phyloP scores from a whole-genome alignment of 1,140 invertebrate genomes.

The Meloidogyne floridensis region DNA sequence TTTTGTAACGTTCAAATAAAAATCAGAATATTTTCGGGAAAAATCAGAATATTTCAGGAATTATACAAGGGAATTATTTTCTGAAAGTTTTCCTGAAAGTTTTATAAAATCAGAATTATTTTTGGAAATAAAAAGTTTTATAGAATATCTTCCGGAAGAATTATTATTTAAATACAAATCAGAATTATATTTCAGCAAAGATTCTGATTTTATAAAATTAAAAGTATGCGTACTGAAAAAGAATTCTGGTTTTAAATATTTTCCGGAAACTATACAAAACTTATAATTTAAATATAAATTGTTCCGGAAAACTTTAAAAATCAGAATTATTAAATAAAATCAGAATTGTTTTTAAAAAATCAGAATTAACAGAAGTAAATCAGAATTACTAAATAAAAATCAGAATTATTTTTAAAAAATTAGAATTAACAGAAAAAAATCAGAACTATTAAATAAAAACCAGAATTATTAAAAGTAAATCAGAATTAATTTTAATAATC shows the following conservation, averaged over 20 bases:
- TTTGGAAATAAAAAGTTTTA: neutral
- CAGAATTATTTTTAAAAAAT: too few species aligned
- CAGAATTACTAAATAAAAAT: too few species aligned
- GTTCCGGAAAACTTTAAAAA: neutral
- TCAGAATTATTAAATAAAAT: neutral
- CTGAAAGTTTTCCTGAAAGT: neutral
- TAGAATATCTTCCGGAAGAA: slow-evolving; percentile 13
- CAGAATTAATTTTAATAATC: too few species aligned
- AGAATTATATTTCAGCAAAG: neutral
- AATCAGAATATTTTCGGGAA: slow-evolving; percentile 35
- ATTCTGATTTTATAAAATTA: too few species aligned
- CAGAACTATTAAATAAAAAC: too few species aligned
- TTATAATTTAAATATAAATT: neutral
- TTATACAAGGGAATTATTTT: slow-evolving; percentile 24
- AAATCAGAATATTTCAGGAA: slow-evolving; percentile 34
- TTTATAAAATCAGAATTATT: neutral
- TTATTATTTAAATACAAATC: neutral
- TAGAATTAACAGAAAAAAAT: too few species aligned
- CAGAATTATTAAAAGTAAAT: too few species aligned
- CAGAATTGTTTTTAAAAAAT: too few species aligned
- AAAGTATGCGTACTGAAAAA: neutral
- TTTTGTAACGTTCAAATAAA: slow-evolving; percentile 23
- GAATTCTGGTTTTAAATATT: neutral
- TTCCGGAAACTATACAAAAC: neutral
- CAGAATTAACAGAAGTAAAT: too few species aligned